Conservation (phyloP, 2,888 invertebrate genomes). For the Cataglyphis livida region DNA sequence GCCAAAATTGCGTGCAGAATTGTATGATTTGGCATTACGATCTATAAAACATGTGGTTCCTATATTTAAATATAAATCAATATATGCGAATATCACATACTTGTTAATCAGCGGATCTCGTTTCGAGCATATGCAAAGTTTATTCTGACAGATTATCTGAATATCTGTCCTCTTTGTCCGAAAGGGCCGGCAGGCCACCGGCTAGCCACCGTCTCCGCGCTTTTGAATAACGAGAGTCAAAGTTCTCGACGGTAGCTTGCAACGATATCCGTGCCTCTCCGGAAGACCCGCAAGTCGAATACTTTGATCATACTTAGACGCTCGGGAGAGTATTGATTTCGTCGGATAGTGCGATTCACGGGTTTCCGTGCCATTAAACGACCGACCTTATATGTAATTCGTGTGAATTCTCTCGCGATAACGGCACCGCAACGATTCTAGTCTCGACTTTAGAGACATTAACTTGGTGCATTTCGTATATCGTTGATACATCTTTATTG, state of each 20-base stretch:
- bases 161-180: slow-evolving; percentile 41
- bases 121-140: slow-evolving; percentile 47
- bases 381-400: slow-evolving; percentile 66
- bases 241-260: slow-evolving; percentile 69
- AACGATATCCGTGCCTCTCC: slow-evolving; percentile 76
- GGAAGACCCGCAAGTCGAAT: slow-evolving; percentile 85
- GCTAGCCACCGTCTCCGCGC: not conserved
- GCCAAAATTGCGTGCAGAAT: not conserved
- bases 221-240: slow-evolving; percentile 41
- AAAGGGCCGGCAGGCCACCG: slow-evolving; percentile 1
- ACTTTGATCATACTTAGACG: slow-evolving; percentile 84
- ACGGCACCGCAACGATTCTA: not conserved
- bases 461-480: not conserved
- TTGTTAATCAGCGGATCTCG: slow-evolving; percentile 38
- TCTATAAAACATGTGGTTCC: not conserved
- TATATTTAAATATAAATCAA: not conserved
- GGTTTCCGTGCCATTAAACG: slow-evolving; percentile 82
- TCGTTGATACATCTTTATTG: not conserved
- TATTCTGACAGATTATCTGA: slow-evolving; percentile 63
- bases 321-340: slow-evolving; percentile 83
- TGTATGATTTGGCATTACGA: not conserved
- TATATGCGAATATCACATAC: not conserved
- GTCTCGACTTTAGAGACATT: not conserved
- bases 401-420: slow-evolving; percentile 1
- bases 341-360: slow-evolving; percentile 84